Evolutionary conservation across 1,140 invertebrate genomes (phyloP), one percentile per base, ranked within the genome.

Genomic region (Grapholita molesta): DNA sequence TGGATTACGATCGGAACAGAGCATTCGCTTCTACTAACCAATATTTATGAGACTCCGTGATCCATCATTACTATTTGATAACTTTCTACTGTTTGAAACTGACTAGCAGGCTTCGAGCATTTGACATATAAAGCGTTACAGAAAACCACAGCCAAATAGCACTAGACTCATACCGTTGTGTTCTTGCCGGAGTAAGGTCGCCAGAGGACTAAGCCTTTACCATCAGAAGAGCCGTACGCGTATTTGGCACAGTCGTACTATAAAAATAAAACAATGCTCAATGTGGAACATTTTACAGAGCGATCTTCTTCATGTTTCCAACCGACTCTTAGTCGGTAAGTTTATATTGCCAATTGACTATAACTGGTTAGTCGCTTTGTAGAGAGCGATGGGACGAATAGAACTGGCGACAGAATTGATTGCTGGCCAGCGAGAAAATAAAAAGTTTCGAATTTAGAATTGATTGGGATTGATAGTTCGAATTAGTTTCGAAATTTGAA

Each of bases 391-490:
- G 42, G 42, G 42, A 48, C 42, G 42, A 21, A n/a, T 18, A 48
- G 15, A 21, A 7, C 42, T 61, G 55, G 55, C 55, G 55, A 61
- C 55, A 61, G 55, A 61, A 61, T 61, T 61, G 55, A 61, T 61
- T 25, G 55, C 55, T 61, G 55, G 55, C 55, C 55, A 28, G 55
- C 55, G 55, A 61, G 55, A 61, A 61, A 61, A 61, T 28, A 28
- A 61, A 52, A 61, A 61, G 55, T 61, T 61, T 61, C 28, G 25
- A 61, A 32, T 61, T 61, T 61, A n/a, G 24, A 61, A 61, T 61
- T 61, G 55, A 61, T 61, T 61, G 55, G 55, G 55, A 61, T 61
- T 61, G 55, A 61, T 61, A 61, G 55, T 61, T 61, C 28, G 55
- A 61, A 61, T 61, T 61, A 61, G 55, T 15, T 61, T 61, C 25